Evolutionary conservation across 1,140 invertebrate genomes (phyloP), one percentile per base, ranked within the genome.

Genomic region (Alviniconcha marisindica): DNA sequence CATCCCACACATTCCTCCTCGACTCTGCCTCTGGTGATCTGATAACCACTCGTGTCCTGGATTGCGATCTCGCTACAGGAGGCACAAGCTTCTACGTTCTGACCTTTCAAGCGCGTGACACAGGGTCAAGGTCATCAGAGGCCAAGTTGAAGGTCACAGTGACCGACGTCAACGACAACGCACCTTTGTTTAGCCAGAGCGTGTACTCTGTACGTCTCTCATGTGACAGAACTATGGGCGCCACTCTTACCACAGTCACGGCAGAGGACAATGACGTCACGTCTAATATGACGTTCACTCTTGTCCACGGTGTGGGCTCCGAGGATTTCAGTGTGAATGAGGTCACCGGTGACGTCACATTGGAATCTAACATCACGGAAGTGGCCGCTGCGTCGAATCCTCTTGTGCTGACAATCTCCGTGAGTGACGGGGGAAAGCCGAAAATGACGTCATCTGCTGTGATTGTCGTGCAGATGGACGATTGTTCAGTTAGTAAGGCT

Each of bases 131-230:
- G 73, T 76, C 73, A 33, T 24, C 73, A 28, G 73, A 76, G 31
- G 73, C 73, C n/a, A 33, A n/a, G 12, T 15, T 76, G 73, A 51
- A 54, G 4, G 73, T 76, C 42, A 51, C 28, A 1, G n/a, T 76
- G 73, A 33, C 40, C 1, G 73, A 76, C 36, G 44, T 76, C 73
- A 76, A 76, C 28, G 73, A 76, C 73, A 76, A 76, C 44, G n/a
- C 73, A 24, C 73, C 73, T n/a, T 4, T 12, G 24, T 76, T 76
- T 36, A 51, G n/a, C 10, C 42, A 76, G 24, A 31, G n/a, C 10
- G 44, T 76, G 24, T 76, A 76, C 21, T 0, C 18, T 10, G 44
- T 28, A 31, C 1, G 1, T 12, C 2, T 76, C n/a, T 51, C 44
- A 1, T 76, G 73, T 33, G 44, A 76, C 73, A 33, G 7, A 1